Conservation (phyloP, 37 sponge, comb jelly and placozoan genomes). For the Haliclona indistincta region DNA sequence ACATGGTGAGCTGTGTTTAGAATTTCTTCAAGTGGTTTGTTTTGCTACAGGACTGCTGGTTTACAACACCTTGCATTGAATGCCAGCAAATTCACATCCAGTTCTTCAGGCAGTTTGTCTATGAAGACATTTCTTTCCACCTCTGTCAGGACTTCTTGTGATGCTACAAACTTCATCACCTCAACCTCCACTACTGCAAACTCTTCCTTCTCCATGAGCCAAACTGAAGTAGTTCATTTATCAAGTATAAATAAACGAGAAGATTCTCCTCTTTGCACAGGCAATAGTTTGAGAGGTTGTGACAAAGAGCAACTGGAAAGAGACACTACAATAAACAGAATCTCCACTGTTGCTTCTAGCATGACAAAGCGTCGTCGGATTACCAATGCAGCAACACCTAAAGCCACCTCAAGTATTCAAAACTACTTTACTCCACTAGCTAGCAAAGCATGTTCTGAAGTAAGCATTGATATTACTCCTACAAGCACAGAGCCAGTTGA, state of each 20-base stretch:
- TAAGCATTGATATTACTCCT: not conserved
- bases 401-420: too few relatives aligned
- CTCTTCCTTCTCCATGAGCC: too few relatives aligned
- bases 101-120: not conserved
- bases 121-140: not conserved
- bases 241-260: too few relatives aligned
- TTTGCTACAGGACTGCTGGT: not conserved
- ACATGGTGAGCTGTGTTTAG: constrained; percentile 1
- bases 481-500: not conserved
- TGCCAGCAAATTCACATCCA: constrained; percentile 4
- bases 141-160: too few relatives aligned
- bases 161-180: too few relatives aligned
- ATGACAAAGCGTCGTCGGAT: not conserved
- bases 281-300: too few relatives aligned
- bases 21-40: not conserved
- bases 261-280: too few relatives aligned
- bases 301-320: too few relatives aligned
- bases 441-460: not conserved
- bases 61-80: not conserved
- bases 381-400: not conserved
- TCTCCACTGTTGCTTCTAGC: too few relatives aligned
- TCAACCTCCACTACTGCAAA: too few relatives aligned
- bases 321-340: too few relatives aligned
- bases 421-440: not conserved
- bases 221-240: too few relatives aligned